Percentiles rank a stretch among this genome's conserved stretches.
phyloP scores from a whole-genome alignment of 2,888 invertebrate genomes.

The Helobdella robusta region DNA sequence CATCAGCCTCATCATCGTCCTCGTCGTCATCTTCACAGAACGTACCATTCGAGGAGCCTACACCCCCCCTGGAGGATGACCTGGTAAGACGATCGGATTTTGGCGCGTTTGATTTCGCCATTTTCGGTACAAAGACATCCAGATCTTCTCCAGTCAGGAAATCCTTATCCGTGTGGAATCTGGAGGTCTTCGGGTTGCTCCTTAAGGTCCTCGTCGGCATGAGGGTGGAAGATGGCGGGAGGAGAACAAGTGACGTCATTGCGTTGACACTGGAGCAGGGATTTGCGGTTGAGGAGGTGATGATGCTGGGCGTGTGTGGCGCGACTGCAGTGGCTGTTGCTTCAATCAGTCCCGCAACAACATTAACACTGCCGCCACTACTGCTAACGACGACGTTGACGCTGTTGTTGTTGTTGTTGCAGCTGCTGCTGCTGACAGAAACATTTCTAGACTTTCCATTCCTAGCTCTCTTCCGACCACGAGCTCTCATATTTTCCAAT shows the following conservation, averaged over 20 bases:
- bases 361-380: not conserved
- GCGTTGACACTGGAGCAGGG: not conserved
- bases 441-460: not conserved
- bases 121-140: slow-evolving; percentile 2
- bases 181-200: slow-evolving; percentile 4
- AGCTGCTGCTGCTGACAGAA: not conserved
- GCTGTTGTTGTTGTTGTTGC: not conserved
- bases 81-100: slow-evolving; percentile 11
- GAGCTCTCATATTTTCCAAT: not conserved
- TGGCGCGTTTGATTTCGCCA: not conserved
- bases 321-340: not conserved
- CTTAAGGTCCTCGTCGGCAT: not conserved
- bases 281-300: not conserved
- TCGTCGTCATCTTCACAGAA: not conserved
- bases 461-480: too few species aligned
- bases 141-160: slow-evolving; percentile 17
- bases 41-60: not conserved
- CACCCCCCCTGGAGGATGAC: slow-evolving; percentile 1
- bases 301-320: not conserved
- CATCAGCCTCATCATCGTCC: not conserved
- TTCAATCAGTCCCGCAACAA: not conserved
- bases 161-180: slow-evolving; percentile 17
- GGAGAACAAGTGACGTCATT: not conserved
- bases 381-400: not conserved
- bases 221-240: not conserved